Conservation (phyloP, 2,888 invertebrate genomes). For the Bellardia pandia region DNA sequence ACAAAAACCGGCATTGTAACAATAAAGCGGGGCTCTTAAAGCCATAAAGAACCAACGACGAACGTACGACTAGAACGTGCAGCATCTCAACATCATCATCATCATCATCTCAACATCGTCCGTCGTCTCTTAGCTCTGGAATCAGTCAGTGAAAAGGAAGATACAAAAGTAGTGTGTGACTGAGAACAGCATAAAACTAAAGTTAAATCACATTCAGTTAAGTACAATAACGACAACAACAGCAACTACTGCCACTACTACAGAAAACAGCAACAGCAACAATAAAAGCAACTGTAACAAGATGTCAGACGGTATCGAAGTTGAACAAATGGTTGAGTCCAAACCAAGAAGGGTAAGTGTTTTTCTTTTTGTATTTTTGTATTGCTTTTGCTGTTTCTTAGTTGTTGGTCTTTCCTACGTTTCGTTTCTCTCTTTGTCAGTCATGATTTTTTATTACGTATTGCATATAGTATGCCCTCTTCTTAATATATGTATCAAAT, state of each 20-base stretch:
- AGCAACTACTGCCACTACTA: slow-evolving; percentile 29
- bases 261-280: slow-evolving; percentile 44
- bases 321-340: slow-evolving; percentile 86
- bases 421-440: slow-evolving; percentile 19
- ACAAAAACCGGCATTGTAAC: slow-evolving; percentile 72
- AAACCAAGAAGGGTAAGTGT: slow-evolving; percentile 87
- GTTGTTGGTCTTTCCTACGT: slow-evolving; percentile 17
- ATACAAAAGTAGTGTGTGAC: slow-evolving; percentile 55
- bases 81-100: slow-evolving; percentile 61
- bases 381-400: slow-evolving; percentile 7
- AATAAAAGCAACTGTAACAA: slow-evolving; percentile 68
- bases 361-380: not conserved
- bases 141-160: slow-evolving; percentile 47
- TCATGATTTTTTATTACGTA: slow-evolving; percentile 20
- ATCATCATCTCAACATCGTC: slow-evolving; percentile 30
- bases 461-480: not conserved
- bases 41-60: slow-evolving; percentile 57
- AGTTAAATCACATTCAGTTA: slow-evolving; percentile 60
- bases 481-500: not conserved
- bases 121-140: slow-evolving; percentile 26
- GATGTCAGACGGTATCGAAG: slow-evolving; percentile 87
- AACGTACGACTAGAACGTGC: slow-evolving; percentile 67
- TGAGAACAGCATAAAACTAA: slow-evolving; percentile 59
- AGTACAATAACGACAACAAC: slow-evolving; percentile 58
- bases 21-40: slow-evolving; percentile 66